phyloP scores from a whole-genome alignment of 1,140 invertebrate genomes.

The Drosophila aff. region DNA sequence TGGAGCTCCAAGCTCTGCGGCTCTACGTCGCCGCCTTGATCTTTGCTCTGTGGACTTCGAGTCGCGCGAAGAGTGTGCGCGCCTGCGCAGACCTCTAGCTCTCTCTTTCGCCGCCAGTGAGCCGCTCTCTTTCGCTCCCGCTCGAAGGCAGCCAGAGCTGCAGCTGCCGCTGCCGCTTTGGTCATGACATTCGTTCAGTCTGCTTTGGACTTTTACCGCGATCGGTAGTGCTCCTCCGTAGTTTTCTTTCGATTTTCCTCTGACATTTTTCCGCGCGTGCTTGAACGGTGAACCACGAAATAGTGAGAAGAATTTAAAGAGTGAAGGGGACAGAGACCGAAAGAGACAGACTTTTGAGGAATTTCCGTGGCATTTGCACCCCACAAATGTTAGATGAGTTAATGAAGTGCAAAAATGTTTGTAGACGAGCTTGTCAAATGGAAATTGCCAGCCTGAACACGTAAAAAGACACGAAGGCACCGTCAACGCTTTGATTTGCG shows the following conservation, averaged over 20 bases:
- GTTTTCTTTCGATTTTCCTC: conserved; percentile 4
- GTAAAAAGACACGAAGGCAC: conserved; percentile 37
- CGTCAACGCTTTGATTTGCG: conserved; percentile 66
- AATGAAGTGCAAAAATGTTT: conserved; percentile 80
- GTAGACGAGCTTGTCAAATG: conserved; percentile 54
- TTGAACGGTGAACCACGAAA: conserved; percentile 53
- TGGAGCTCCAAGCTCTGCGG: conserved; percentile 8
- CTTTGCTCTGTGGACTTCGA: conserved; percentile 21
- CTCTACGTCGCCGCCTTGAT: conserved; percentile 29
- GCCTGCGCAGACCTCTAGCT: conserved; percentile 36
- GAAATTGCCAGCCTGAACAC: conserved; percentile 34
- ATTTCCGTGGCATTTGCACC: conserved; percentile 65
- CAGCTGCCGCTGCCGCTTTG: conserved; percentile 62
- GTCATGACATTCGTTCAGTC: conserved; percentile 84
- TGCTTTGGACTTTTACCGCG: conserved; percentile 72
- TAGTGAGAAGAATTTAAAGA: conserved; percentile 12
- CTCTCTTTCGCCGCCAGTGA: conserved; percentile 4
- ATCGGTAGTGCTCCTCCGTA: conserved; percentile 57
- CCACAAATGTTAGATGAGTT: conserved; percentile 71
- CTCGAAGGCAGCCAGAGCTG: conserved; percentile 1
- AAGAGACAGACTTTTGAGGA: conserved; percentile 31
- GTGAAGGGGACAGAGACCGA: conserved; percentile 24
- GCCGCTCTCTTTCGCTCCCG: conserved; percentile 18
- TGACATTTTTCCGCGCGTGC: conserved; percentile 45
- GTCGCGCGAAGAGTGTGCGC: conserved; percentile 22